phyloP scores from a whole-genome alignment of 2,113 vertebrate genomes.

The Oncorhynchus gorbuscha region DNA sequence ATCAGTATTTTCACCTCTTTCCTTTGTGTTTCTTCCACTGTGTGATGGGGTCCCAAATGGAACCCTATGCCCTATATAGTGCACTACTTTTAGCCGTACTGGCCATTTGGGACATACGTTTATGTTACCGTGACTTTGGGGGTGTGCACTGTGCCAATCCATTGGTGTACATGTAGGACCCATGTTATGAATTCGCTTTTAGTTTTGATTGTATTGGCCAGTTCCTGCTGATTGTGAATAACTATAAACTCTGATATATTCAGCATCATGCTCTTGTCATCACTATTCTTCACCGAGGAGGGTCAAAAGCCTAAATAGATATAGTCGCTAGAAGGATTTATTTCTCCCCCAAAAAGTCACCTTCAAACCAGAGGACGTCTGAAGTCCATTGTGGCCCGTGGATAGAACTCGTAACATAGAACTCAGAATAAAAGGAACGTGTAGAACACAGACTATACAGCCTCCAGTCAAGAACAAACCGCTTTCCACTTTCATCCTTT shows the following conservation, averaged over 20 bases:
- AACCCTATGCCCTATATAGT: too few species aligned
- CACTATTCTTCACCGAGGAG: conserved; percentile 13
- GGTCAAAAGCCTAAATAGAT: background rate
- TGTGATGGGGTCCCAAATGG: conserved; percentile 14
- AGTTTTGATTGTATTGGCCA: conserved; percentile 73
- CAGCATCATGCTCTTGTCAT: conserved; percentile 39
- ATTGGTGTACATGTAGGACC: conserved; percentile 43
- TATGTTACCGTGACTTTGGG: conserved; percentile 61
- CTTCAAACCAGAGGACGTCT: conserved; percentile 18
- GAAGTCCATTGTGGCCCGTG: background rate
- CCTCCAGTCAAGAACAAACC: conserved; percentile 17
- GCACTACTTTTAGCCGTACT: too few species aligned
- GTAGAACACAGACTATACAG: conserved; percentile 7
- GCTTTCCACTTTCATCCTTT: conserved; percentile 42
- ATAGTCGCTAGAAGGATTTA: background rate
- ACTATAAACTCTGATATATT: conserved; percentile 54
- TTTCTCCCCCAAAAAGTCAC: conserved; percentile 21
- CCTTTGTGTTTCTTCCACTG: conserved; percentile 8
- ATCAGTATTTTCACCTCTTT: conserved; percentile 44
- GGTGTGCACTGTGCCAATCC: conserved; percentile 45
- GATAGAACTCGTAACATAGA: conserved; percentile 11
- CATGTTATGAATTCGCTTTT: conserved; percentile 72
- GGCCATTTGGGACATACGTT: too few species aligned
- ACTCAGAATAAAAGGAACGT: conserved; percentile 23
- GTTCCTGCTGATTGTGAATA: conserved; percentile 51